Evolutionary conservation across 2,888 invertebrate species (phyloP).

Genomic region (Neuroscelio doddi): DNA sequence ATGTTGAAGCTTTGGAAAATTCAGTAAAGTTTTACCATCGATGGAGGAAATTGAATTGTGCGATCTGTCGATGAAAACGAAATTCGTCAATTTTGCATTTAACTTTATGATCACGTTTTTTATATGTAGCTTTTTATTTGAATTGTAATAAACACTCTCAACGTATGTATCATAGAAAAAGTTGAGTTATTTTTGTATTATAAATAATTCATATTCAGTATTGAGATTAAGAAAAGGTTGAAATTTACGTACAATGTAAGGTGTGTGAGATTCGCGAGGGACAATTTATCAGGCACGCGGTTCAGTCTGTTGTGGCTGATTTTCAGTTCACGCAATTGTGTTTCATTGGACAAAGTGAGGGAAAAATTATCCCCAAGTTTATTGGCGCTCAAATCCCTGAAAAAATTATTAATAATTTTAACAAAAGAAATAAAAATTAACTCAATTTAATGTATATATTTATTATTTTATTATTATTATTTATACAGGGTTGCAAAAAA

Average conservation of each 20-base stretch:
- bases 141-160: no score
- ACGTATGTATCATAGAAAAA: neutral
- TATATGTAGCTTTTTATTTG: no score
- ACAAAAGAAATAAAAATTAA: no score
- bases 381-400: slow-evolving; percentile 76
- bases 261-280: slow-evolving; percentile 68
- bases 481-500: no score
- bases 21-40: slow-evolving; percentile 71
- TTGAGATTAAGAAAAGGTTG: neutral
- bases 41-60: slow-evolving; percentile 74
- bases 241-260: slow-evolving; percentile 73
- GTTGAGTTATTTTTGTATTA: neutral
- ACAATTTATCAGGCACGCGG: slow-evolving; percentile 63
- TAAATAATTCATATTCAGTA: neutral
- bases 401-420: no score
- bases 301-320: slow-evolving; percentile 72
- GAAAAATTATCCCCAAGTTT: slow-evolving; percentile 73
- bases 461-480: no score
- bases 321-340: slow-evolving; percentile 74
- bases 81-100: no score
- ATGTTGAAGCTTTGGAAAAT: slow-evolving; percentile 74
- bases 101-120: no score
- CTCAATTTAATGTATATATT: no score
- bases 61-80: slow-evolving; percentile 64
- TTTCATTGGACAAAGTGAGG: slow-evolving; percentile 72